Conservation (phyloP, 2,113 vertebrate genomes). For the Sander lucioperca region DNA sequence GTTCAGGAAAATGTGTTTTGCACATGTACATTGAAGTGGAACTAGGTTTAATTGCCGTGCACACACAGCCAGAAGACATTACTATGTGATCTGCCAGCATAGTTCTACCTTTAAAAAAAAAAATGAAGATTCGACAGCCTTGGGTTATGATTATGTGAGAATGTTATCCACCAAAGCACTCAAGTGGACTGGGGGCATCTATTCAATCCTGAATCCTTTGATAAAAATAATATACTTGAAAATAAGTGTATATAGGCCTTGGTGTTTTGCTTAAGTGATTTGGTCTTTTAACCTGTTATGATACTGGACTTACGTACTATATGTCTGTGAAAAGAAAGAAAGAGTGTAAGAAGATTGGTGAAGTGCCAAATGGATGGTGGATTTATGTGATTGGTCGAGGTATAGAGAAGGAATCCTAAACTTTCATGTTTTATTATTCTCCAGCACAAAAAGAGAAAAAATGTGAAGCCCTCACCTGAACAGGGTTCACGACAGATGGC, state of each 20-base stretch:
- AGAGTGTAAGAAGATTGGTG: neutral
- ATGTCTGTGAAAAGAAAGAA: neutral
- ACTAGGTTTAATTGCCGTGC: constrained; percentile 78
- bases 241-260: constrained; percentile 5
- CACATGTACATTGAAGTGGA: constrained; percentile 78
- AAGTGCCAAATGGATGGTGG: constrained; percentile 6
- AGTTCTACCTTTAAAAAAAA: constrained; percentile 50
- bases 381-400: constrained; percentile 21
- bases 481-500: constrained; percentile 43
- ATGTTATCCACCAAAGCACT: constrained; percentile 64
- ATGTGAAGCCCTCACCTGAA: constrained; percentile 18
- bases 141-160: constrained; percentile 61
- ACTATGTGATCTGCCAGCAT: constrained; percentile 55
- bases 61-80: constrained; percentile 71
- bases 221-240: constrained; percentile 54
- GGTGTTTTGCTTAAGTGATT: constrained; percentile 25
- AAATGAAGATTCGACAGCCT: constrained; percentile 53
- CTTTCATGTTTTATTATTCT: constrained; percentile 21
- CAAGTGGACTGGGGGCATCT: constrained; percentile 47
- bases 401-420: constrained; percentile 40
- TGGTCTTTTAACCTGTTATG: constrained; percentile 7
- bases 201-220: constrained; percentile 44
- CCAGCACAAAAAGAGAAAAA: constrained; percentile 12
- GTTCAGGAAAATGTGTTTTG: constrained; percentile 79
- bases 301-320: neutral